phyloP scores from a whole-genome alignment of 2,797 vertebrate genomes.

The Myotis planiceps region DNA sequence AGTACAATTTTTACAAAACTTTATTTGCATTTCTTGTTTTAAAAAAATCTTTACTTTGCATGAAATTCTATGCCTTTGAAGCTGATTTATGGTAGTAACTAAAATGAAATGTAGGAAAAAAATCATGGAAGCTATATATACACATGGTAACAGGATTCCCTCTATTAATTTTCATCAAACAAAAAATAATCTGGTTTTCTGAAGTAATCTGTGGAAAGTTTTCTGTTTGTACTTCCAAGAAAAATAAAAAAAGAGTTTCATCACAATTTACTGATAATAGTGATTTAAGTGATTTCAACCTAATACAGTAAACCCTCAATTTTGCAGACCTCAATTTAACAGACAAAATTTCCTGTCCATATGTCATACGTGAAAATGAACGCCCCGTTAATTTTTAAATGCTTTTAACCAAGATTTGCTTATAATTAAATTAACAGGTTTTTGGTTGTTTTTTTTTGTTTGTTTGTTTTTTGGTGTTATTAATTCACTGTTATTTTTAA shows the following conservation, averaged over 20 bases:
- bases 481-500: not conserved
- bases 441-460: not conserved
- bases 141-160: not conserved
- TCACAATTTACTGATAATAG: not conserved
- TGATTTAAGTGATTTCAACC: conserved; percentile 29
- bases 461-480: not conserved
- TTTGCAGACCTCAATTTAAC: not conserved
- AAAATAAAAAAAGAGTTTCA: not conserved
- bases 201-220: not conserved
- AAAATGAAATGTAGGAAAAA: conserved; percentile 30
- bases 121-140: not conserved
- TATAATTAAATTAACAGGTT: not conserved
- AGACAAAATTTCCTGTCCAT: not conserved
- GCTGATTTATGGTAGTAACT: not conserved
- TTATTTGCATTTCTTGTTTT: not conserved
- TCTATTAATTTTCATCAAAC: not conserved
- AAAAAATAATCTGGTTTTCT: not conserved
- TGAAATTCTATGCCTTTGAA: conserved; percentile 38
- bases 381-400: not conserved
- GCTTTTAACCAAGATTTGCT: not conserved
- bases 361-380: not conserved
- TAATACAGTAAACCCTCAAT: not conserved
- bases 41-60: not conserved
- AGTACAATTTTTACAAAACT: not conserved
- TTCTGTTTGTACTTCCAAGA: not conserved